Evolutionary conservation across 1,140 invertebrate species (phyloP), one percentile per base, ranked within the genome.

Genomic region (Papilio polyxenes): DNA sequence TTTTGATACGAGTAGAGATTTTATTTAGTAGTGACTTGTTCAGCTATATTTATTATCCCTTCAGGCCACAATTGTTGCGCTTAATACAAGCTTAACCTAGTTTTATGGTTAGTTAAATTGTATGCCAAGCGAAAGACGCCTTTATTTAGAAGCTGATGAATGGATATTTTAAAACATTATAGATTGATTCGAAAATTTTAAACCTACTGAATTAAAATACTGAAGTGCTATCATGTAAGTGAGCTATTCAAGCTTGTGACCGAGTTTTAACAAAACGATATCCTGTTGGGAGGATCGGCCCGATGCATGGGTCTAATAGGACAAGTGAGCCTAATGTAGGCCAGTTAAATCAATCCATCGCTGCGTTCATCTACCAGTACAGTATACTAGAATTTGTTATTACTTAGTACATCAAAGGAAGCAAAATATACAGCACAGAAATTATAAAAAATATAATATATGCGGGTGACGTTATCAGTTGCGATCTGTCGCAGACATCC

Each of bases 181-280:
- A 10, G 7, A 69, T 11, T 23, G 37, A 69, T 69, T 23, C 31
- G 59, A 69, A 69, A 69, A 69, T 69, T 31, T 23, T 37, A 72
- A 37, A 13, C 13, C 65, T 65, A 31, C 4, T 31, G 62, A 20
- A 37, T 23, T 65, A 65, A 31, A 31, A 11, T 65, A 65, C 62
- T 65, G 11, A 31, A 69, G 23, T 69, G 31, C 65, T 13, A 8
- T 7, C 51, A 15, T 23, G 13, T 15, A 37, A 7, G 31, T 72
- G 31, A 15, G 23, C 65, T 37, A 37, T 37, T 72, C 65, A 31
- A 11, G 23, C 65, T 23, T 72, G 65, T 72, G 65, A 72, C 65
- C 65, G 65, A 72, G 65, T 72, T 72, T 37, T 37, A 72, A 72
- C 65, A 72, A 37, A 72, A 72, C 65, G 65, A 72, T 72, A 72